These are phyloP conservation scores for Gnathonemus echidnorhynchus DNA, from an alignment of 2,113 vertebrate species.

Conservation along the genomic window DNA sequence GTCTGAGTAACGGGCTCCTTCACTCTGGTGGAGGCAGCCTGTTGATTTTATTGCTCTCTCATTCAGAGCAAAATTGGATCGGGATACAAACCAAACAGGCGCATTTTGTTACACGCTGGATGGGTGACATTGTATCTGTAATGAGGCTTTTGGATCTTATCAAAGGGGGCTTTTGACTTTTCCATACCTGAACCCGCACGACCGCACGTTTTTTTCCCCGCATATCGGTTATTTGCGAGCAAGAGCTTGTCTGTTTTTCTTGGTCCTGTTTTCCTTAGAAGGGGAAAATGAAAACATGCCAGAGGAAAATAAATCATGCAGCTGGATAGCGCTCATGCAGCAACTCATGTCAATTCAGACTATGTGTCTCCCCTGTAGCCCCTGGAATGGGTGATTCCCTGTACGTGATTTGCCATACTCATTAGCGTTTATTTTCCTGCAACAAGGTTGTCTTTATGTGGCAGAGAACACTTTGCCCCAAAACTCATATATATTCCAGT, in stretches of 20 bases:
- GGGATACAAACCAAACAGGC: constrained; percentile 23
- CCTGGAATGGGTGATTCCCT: neutral
- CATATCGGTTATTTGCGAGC: neutral
- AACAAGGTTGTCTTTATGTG: constrained; percentile 20
- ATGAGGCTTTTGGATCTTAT: constrained; percentile 16
- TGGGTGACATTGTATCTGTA: constrained; percentile 21
- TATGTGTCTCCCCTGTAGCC: neutral
- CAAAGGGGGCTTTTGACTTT: constrained; percentile 21
- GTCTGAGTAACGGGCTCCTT: constrained; percentile 43
- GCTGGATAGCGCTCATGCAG: neutral
- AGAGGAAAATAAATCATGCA: neutral
- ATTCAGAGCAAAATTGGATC: constrained; percentile 19
- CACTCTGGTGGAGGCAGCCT: constrained; percentile 38
- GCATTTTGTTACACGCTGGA: constrained; percentile 31
- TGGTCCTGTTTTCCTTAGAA: neutral
- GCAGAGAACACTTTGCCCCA: neutral
- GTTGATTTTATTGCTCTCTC: constrained; percentile 41
- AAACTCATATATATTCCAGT: constrained; percentile 12
- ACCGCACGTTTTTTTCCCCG: neutral
- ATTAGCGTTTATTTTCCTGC: constrained; percentile 9
- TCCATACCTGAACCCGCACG: neutral
- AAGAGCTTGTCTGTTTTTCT: neutral
- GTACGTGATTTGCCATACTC: constrained; percentile 1
- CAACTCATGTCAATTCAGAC: neutral
- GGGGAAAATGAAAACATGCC: neutral